These are phyloP conservation scores for Drosophila meridiana DNA, from an alignment of 2,888 invertebrate genomes.

Conservation along the genomic window DNA sequence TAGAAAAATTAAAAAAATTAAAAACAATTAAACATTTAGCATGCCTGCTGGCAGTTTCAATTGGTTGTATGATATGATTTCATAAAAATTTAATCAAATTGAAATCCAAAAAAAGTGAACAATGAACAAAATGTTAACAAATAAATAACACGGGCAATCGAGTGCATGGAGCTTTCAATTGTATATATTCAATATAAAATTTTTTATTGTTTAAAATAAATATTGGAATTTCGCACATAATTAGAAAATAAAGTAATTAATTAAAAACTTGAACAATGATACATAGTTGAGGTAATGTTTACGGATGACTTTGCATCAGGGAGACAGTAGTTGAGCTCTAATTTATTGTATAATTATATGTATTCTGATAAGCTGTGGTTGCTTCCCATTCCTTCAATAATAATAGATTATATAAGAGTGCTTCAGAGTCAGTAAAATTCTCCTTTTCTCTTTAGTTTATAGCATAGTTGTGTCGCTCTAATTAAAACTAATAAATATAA, in stretches of 20 bases:
- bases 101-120: not conserved
- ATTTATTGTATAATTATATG: too few relatives aligned
- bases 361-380: too few relatives aligned
- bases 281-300: not conserved
- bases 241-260: not conserved
- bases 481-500: not conserved
- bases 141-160: not conserved
- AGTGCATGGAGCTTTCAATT: not conserved
- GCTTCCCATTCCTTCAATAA: not conserved
- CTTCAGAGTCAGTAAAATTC: not conserved
- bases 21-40: not conserved
- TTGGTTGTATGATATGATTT: conserved; percentile 12
- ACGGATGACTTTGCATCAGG: too few relatives aligned
- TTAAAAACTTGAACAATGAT: not conserved
- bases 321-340: not conserved
- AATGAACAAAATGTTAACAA: conserved; percentile 22
- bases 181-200: not conserved
- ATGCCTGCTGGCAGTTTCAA: conserved; percentile 8
- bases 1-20: too few relatives aligned
- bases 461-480: too few relatives aligned
- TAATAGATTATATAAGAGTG: not conserved
- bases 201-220: not conserved
- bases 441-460: not conserved
- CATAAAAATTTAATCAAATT: not conserved
- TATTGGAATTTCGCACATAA: not conserved